Conservation (phyloP, 2,113 vertebrate species). For the Paramormyrops kingsleyae region DNA sequence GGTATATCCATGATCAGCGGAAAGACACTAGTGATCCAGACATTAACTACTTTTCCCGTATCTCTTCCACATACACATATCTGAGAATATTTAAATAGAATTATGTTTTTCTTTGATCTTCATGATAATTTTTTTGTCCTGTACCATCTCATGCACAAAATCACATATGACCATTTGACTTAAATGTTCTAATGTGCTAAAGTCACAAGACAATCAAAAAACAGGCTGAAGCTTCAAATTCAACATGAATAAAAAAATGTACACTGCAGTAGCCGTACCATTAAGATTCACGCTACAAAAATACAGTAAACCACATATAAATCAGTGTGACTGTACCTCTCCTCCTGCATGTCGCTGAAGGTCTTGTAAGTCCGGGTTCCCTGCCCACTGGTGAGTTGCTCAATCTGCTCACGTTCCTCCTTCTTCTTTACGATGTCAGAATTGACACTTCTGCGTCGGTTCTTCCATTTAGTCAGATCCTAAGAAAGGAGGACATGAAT, state of each 20-base stretch:
- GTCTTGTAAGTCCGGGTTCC: slow-evolving; percentile 54
- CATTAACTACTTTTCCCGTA: neutral
- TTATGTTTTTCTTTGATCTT: neutral
- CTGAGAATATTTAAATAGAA: neutral
- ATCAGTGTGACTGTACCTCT: slow-evolving; percentile 59
- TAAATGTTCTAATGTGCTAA: neutral
- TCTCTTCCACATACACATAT: neutral
- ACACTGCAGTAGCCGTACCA: neutral
- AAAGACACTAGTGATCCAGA: neutral
- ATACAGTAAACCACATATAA: neutral
- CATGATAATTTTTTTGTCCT: neutral
- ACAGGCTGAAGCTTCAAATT: neutral
- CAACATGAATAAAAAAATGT: neutral
- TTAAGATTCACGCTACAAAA: neutral
- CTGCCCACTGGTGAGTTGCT: slow-evolving; percentile 55
- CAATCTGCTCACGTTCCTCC: slow-evolving; percentile 77
- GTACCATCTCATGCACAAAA: neutral
- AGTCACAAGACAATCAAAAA: neutral
- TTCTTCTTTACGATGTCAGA: slow-evolving; percentile 76
- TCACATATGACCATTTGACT: neutral
- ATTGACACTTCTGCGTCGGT: slow-evolving; percentile 73
- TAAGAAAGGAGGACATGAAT: slow-evolving; percentile 32
- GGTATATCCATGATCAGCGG: neutral
- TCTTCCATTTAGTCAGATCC: slow-evolving; percentile 94
- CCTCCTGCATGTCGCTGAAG: slow-evolving; percentile 54